Evolutionary conservation across 2,113 vertebrate genomes (phyloP), one percentile per base, ranked within the genome.

Genomic region (Nothocercus nigrocapillus): DNA sequence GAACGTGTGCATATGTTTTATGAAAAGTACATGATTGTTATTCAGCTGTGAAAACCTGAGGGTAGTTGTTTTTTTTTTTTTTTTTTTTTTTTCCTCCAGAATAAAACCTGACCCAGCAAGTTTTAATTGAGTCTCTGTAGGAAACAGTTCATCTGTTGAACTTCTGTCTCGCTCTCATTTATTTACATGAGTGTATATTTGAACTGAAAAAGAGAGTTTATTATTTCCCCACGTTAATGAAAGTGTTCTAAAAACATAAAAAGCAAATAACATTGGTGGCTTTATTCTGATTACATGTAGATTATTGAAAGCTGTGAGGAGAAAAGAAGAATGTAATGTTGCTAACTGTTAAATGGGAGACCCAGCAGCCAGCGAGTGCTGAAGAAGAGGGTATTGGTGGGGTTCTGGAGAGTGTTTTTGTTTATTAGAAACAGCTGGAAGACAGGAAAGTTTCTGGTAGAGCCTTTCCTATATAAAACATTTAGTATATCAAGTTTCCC

Each of bases 21-120:
- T 83, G 40, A 67, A 87, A 89, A 88, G 15, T 32, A 73, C 34
- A 28, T 75, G 53, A 25, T 45, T 66, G 47, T 85, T 67, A 49
- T 91, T 90, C 70, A 83, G 22, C 56, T 92, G 40, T 83, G 75
- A 91, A 90, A 95, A 88, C 22, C 63, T 63, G 61, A 70, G n/a
- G 54, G 45, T 66, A n/a, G 19, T 11, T 6, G 6, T 45, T 17
- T 47, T 47, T 19, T 6, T 36, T 45, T 17, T 47, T 47, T 19
- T 1, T 51, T 18, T 70, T 34, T 63, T 10, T 21, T 51, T 18
- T 56, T 82, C 67, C 30, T 8, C 21, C 21, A 81, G 45, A 84
- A 75, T 58, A 75, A 94, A 93, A 80, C 27, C 34, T 74, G 80
- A 59, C 16, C 28, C 47, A 64, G 24, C 30, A 73, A 69, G 47